Evolutionary conservation across 2,113 vertebrate genomes (phyloP).

Genomic region (Chinchilla lanigera): DNA sequence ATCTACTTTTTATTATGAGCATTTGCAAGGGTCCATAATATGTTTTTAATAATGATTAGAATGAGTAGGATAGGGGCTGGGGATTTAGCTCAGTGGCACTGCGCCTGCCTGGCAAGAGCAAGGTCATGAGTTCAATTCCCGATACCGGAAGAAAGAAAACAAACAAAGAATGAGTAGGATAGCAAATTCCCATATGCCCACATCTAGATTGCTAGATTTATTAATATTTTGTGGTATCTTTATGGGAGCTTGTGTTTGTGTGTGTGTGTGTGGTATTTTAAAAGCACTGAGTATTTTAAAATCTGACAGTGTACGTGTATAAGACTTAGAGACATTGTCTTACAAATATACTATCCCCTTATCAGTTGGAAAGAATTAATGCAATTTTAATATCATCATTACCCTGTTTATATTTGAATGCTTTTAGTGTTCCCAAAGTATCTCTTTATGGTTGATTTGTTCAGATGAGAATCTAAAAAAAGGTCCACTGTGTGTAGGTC

Average conservation of each 20-base stretch:
- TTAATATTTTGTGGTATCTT: not conserved
- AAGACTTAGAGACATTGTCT: slow-evolving; percentile 7
- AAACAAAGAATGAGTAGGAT: not conserved
- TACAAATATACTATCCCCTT: not conserved
- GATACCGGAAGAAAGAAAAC: too few species aligned
- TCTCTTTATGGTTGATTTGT: not conserved
- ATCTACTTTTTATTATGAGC: not conserved
- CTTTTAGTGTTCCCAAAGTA: not conserved
- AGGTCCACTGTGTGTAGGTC: not conserved
- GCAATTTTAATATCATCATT: not conserved
- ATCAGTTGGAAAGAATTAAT: not conserved
- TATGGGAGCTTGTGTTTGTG: not conserved
- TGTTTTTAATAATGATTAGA: not conserved
- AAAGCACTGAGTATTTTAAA: not conserved
- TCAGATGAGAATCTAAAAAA: not conserved
- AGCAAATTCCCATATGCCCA: not conserved
- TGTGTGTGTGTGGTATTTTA: not conserved
- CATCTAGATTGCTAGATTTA: not conserved
- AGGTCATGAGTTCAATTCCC: too few species aligned
- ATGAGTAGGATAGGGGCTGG: not conserved
- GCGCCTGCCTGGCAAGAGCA: too few species aligned
- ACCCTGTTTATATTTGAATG: not conserved
- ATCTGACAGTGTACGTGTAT: not conserved
- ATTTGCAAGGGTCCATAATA: not conserved
- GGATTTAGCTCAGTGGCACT: too few species aligned